phyloP scores from a whole-genome alignment of 2,113 vertebrate genomes.

The Eulemur macaco region DNA sequence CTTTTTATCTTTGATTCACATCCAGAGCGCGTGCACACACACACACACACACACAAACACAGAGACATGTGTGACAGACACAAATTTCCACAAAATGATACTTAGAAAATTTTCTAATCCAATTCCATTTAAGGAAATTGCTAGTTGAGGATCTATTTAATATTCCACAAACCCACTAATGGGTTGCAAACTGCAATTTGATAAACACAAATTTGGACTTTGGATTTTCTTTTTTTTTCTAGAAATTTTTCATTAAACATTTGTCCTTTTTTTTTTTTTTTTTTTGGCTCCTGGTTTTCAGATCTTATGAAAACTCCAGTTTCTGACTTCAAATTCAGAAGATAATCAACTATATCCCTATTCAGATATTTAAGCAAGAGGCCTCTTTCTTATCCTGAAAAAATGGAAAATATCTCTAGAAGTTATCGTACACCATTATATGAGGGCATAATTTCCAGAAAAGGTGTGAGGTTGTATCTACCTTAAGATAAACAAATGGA shows the following conservation, averaged over 20 bases:
- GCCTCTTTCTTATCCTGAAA: neutral
- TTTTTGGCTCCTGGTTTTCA: neutral
- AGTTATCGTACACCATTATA: neutral
- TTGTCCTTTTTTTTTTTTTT: neutral
- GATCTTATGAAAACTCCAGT: conserved; percentile 28
- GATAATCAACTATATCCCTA: neutral
- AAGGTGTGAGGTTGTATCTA: neutral
- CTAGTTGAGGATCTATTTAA: neutral
- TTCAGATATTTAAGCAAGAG: conserved; percentile 21
- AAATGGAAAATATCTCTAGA: neutral
- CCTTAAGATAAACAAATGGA: neutral
- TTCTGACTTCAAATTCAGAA: conserved; percentile 36
- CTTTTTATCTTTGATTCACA: conserved; percentile 27
- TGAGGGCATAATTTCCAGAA: neutral
- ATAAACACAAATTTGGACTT: conserved; percentile 4
- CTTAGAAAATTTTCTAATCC: neutral
- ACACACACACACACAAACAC: neutral
- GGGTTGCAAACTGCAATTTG: neutral
- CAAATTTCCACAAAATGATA: neutral
- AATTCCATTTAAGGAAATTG: neutral
- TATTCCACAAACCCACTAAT: neutral
- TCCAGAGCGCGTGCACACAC: neutral
- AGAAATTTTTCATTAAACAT: conserved; percentile 9
- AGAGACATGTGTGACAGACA: neutral
- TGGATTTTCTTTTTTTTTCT: neutral